Base-by-base conservation (phyloP, 2,797 vertebrate species). In the Novumbra hubbsi region DNA sequence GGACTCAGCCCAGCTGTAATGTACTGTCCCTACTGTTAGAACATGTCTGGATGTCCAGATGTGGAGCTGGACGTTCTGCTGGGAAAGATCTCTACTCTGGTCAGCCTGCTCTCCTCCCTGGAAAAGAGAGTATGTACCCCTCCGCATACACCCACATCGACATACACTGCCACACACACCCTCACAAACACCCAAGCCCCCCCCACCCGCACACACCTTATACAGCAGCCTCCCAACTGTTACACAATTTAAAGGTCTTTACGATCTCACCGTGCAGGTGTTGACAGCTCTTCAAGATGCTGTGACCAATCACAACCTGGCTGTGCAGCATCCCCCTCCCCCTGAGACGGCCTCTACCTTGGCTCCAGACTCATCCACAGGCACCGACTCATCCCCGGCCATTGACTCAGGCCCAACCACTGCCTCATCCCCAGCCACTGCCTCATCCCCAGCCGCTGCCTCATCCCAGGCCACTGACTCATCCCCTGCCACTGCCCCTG, bases 31-130 rank as follows among this genome's bases (percentile, higher is more conserved):
- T 74, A 38, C 62, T 41, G 74, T 75, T 81, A 85, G 83, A 91
- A 81, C 66, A 41, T 73, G 11, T 80, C 81, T 38, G 86, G 91
- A 79, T 82, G 82, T 73, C 84, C 92, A 0, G 92, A 94, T 68
- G 88, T 93, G 65, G 94, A 94, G 75, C 87, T 96, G 34, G 95
- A 96, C 73, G 86, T 82, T 79, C 86, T 96, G 82, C 77, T 96
- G 78, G 91, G 67, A 82, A 96, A 96, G 88, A 94, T 96, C 77
- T 92, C 94, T 41, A 75, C 92, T 0, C 88, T 96, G 81, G 93
- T 94, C 83, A 92, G 94, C 65, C 92, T 96, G 66, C 92, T 96
- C 1, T 94, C 95, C 28, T 94, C 94, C 0, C 73, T 96, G 84
- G 95, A 96, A 84, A 95, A 94, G 85, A 95, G 92, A 93, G 95